Evolutionary conservation across 2,888 invertebrate species (phyloP).

Genomic region (Temnothorax unifasciatus): DNA sequence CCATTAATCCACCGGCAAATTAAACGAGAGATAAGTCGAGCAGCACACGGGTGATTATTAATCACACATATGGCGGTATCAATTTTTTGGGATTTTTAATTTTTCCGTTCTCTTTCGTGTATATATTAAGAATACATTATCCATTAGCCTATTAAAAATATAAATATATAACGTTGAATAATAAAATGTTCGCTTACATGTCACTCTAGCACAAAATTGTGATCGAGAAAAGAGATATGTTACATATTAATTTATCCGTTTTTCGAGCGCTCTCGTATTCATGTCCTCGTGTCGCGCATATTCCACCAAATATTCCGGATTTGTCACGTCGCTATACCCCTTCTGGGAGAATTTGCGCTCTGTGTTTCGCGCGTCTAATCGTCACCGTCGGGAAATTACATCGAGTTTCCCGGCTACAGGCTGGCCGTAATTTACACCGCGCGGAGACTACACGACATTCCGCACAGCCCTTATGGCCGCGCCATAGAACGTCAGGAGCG

Average conservation of each 20-base stretch:
- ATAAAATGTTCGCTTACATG: not conserved
- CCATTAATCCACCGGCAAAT: conserved; percentile 59
- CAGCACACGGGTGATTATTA: conserved; percentile 22
- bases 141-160: not conserved
- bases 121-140: not conserved
- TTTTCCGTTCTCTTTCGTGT: not conserved
- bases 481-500: conserved; percentile 70
- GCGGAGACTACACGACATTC: conserved; percentile 70
- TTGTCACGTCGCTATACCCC: conserved; percentile 38
- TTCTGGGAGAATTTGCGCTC: conserved; percentile 59
- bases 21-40: conserved; percentile 31
- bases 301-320: conserved; percentile 58
- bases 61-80: conserved; percentile 30
- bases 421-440: conserved; percentile 69
- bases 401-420: conserved; percentile 66
- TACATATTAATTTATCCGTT: conserved; percentile 7
- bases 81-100: conserved; percentile 14
- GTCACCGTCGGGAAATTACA: conserved; percentile 73
- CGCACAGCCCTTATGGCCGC: conserved; percentile 54
- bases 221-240: not conserved
- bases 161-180: not conserved
- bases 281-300: conserved; percentile 11
- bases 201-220: not conserved
- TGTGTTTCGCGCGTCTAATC: conserved; percentile 71
- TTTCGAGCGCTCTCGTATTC: conserved; percentile 6